A percentile compares a stretch with the other conserved stretches of the same genome.
Evolutionary conservation across 2,113 vertebrate genomes (phyloP).

Genomic region (Callocephalon fimbriatum): DNA sequence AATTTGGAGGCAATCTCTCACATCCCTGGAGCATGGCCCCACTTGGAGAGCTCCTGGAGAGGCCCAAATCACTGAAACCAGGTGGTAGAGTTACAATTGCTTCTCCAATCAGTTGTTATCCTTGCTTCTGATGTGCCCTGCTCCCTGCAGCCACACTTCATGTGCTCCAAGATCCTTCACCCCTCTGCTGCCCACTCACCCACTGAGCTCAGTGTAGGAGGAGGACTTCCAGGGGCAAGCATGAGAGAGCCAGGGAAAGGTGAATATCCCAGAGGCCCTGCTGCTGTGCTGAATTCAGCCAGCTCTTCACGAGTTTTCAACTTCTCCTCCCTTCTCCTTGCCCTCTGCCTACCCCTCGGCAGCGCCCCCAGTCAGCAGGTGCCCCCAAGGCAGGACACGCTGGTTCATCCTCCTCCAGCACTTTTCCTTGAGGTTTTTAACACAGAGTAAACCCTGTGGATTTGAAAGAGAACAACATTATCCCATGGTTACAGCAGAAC

Average conservation of each 20-base stretch:
- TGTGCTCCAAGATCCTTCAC: neutral
- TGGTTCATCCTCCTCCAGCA: neutral
- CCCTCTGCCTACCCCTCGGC: neutral
- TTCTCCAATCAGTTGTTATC: neutral
- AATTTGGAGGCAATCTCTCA: neutral
- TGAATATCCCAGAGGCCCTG: neutral
- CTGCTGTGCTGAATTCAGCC: neutral
- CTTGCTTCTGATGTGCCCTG: neutral
- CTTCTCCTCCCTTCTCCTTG: neutral
- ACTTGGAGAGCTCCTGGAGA: neutral
- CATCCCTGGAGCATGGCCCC: neutral
- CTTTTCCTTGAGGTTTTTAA: neutral
- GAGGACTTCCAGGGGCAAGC: neutral
- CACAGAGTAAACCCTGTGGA: neutral
- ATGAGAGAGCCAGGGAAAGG: neutral
- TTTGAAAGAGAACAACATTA: neutral
- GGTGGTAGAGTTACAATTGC: neutral
- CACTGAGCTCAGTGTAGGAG: neutral
- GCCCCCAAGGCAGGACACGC: neutral
- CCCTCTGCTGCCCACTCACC: neutral
- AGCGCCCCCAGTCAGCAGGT: neutral
- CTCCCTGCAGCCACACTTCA: neutral
- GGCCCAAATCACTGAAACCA: neutral
- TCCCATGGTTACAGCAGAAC: neutral
- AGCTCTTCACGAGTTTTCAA: neutral